A percentile compares a stretch with the other conserved stretches of the same genome.
These are phyloP conservation scores for Tympanuchus pallidicinctus DNA, from an alignment of 2,113 vertebrate species.

Conservation along the genomic window DNA sequence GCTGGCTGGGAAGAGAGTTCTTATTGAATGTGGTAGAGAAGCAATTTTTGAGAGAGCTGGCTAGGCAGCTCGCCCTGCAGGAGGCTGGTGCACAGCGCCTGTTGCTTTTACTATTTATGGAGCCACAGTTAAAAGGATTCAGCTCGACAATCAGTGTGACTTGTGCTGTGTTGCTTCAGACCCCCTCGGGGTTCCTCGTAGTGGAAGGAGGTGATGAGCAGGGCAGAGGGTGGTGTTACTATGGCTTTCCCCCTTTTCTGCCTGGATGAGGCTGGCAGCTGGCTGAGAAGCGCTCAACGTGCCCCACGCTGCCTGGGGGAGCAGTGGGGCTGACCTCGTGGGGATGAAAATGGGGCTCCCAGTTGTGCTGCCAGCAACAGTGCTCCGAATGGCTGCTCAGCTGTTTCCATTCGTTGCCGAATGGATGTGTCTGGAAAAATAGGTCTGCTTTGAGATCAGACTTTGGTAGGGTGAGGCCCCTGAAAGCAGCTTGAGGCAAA, in stretches of 20 bases:
- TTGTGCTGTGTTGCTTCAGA: background rate
- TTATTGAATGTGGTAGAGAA: background rate
- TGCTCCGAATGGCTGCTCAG: background rate
- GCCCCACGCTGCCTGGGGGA: background rate
- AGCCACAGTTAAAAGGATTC: background rate
- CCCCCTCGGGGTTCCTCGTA: background rate
- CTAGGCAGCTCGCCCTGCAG: background rate
- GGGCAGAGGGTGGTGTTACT: background rate
- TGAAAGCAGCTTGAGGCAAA: background rate
- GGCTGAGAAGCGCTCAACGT: background rate
- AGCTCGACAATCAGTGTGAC: background rate
- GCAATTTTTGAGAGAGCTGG: background rate
- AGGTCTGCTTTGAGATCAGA: background rate
- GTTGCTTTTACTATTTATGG: background rate
- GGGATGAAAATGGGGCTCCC: background rate
- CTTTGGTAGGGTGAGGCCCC: background rate
- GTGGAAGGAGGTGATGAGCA: background rate
- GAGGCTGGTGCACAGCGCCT: background rate
- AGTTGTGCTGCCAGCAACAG: background rate
- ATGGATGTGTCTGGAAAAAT: background rate
- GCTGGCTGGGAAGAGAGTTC: background rate
- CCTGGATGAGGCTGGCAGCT: background rate
- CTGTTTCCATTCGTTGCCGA: background rate
- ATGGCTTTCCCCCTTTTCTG: background rate
- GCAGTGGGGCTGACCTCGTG: accelerated